Percentiles rank a stretch among this genome's conserved stretches.
Evolutionary conservation across 2,113 vertebrate species (phyloP).

Genomic region (Capreolus pygargus): DNA sequence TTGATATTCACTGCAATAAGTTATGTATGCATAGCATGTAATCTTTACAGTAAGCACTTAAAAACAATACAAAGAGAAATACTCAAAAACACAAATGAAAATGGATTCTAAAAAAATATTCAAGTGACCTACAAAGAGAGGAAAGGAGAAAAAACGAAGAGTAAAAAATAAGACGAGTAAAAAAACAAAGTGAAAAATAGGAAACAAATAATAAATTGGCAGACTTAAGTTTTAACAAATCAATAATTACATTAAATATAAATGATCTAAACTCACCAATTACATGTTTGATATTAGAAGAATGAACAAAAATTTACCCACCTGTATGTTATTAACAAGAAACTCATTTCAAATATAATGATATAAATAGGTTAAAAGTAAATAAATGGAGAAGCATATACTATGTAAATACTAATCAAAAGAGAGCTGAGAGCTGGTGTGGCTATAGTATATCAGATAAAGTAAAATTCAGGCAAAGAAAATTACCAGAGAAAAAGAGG

Average conservation of each 20-base stretch:
- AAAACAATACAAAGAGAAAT: not conserved
- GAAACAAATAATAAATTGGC: not conserved
- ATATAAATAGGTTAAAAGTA: not conserved
- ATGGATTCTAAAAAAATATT: not conserved
- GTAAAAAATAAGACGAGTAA: not conserved
- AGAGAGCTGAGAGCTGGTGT: not conserved
- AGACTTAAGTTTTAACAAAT: not conserved
- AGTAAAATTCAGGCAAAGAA: not conserved
- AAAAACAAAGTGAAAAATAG: not conserved
- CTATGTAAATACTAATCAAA: not conserved
- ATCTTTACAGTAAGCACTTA: not conserved
- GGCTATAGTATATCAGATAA: not conserved
- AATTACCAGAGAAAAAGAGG: not conserved
- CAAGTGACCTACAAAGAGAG: not conserved
- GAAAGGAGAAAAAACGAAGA: not conserved
- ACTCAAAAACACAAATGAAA: not conserved
- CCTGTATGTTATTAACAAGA: not conserved
- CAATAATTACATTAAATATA: not conserved
- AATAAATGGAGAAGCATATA: not conserved
- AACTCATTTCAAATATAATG: not conserved
- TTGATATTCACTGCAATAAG: not conserved
- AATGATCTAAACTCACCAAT: not conserved
- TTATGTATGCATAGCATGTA: not conserved
- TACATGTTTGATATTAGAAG: not conserved
- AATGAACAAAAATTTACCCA: not conserved